phyloP scores from a whole-genome alignment of 2,888 invertebrate genomes.

The Dusona sp. region DNA sequence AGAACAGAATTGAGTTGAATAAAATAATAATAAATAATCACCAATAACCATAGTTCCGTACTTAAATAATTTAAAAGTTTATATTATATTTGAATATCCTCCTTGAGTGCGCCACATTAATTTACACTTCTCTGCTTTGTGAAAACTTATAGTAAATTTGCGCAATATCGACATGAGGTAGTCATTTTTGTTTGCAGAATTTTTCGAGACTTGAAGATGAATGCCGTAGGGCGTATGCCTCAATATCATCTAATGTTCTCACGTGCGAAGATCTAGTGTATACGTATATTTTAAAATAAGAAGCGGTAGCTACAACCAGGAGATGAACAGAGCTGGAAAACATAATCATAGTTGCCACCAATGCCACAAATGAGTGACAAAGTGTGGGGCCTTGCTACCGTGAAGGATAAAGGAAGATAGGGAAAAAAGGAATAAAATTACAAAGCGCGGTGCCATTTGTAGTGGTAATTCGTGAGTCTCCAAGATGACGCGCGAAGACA shows the following conservation, averaged over 20 bases:
- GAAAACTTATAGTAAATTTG: background rate
- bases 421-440: constrained; percentile 77
- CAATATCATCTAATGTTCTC: background rate
- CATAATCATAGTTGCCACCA: constrained; percentile 21
- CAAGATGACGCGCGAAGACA: constrained; percentile 25
- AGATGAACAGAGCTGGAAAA: constrained; percentile 51
- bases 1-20: no score
- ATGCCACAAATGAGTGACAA: background rate
- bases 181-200: no score
- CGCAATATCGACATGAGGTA: background rate
- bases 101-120: no score
- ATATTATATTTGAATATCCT: no score
- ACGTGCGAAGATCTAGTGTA: background rate
- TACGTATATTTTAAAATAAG: constrained; percentile 6
- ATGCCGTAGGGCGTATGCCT: no score
- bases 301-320: constrained; percentile 36
- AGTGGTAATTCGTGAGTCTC: constrained; percentile 42
- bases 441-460: constrained; percentile 70
- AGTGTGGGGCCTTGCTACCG: constrained; percentile 37
- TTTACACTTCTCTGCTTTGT: background rate
- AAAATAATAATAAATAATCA: no score
- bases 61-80: no score
- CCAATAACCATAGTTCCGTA: no score
- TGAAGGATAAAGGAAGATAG: constrained; percentile 64
- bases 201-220: no score